Evolutionary conservation across 2,888 invertebrate genomes (phyloP), one percentile per base, ranked within the genome.

Genomic region (Trissolcus brochymenae): DNA sequence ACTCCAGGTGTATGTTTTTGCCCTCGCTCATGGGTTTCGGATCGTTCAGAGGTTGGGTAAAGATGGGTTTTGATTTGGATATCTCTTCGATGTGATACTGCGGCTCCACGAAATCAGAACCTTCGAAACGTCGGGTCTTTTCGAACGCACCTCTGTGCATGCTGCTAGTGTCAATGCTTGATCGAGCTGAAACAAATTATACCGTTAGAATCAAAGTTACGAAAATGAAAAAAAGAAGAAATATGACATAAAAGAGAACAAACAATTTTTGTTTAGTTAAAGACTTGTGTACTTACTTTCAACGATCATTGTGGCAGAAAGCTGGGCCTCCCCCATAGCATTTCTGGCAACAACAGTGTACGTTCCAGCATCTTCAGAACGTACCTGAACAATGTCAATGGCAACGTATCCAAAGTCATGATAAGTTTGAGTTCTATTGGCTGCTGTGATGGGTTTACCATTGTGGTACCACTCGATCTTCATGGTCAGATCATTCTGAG

Each of bases 341-440:
- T 98, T 98, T 86, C 95, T 94, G 14, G 98, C 98, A 25, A 97
- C 94, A 56, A 97, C 96, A 0, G 96, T 96, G 90, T 98, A 99
- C 43, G 94, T 93, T 61, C 98, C 98, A 78, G 95, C 93, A 90
- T 99, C 98, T 87, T 98, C 97, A 49, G 95, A 93, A 78, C 97
- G 94, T 16, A 98, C 97, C 89, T 95, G 96, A 73, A 96, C 91
- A 83, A 99, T 97, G 85, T 99, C 98, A 80, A 99, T 92, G 41
- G 98, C 97, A 17, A 98, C 98, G 87, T 98, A 98, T 73, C 98
- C 98, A 90, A 99, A 98, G 89, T 99, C 98, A 84, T 98, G 95
- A 87, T 96, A 96, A 7, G 96, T 96, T 90, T 97, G 97, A 86
- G 97, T 98, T 82, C 98, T 93, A 86, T 95, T 96, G 43, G 96